phyloP scores from a whole-genome alignment of 1,140 invertebrate species.

The Ruditapes philippinarum region DNA sequence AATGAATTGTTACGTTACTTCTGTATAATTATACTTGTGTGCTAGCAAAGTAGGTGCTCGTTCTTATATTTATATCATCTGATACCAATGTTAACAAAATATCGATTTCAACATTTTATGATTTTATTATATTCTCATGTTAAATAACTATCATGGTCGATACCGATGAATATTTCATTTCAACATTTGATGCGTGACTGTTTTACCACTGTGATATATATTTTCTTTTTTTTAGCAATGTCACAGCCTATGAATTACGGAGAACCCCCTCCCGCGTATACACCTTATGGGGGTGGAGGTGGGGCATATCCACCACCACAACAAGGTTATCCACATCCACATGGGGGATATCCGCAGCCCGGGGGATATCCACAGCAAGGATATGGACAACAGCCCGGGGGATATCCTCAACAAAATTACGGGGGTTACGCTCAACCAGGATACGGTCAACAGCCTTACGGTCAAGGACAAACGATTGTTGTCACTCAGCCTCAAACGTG shows the following conservation, averaged over 20 bases:
- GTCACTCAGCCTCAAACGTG: conserved; percentile 1
- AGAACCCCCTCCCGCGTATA: neutral
- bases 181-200: too few species aligned
- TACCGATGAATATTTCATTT: too few species aligned
- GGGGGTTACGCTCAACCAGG: neutral
- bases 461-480: neutral
- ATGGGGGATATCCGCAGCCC: neutral
- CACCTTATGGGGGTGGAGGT: neutral
- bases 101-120: too few species aligned
- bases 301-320: conserved; percentile 6
- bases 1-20: too few species aligned
- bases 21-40: too few species aligned
- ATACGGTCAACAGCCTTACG: conserved; percentile 3
- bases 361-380: neutral
- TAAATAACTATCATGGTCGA: too few species aligned
- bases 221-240: neutral
- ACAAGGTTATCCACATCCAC: conserved; percentile 25
- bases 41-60: too few species aligned
- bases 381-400: neutral
- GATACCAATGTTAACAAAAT: too few species aligned
- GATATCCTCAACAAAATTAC: neutral
- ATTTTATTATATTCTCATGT: too few species aligned
- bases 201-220: too few species aligned
- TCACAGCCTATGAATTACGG: conserved; percentile 6
- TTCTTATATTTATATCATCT: too few species aligned